phyloP scores from a whole-genome alignment of 2,888 invertebrate genomes.

The Hololepta plana region DNA sequence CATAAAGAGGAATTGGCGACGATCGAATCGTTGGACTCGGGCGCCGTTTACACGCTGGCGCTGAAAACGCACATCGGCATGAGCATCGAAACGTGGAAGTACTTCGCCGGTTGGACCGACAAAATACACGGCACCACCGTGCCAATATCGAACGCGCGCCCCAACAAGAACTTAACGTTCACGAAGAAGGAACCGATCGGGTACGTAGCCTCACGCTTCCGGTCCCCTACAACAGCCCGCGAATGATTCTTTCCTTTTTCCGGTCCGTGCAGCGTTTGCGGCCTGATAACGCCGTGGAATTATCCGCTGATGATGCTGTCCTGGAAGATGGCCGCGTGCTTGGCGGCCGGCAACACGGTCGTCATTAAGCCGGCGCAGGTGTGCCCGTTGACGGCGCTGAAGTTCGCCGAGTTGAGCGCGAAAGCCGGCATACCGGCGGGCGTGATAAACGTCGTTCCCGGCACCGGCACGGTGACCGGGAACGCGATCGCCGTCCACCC shows the following conservation, averaged over 20 bases:
- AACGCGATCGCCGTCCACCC: slow-evolving; percentile 78
- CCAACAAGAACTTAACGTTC: slow-evolving; percentile 74
- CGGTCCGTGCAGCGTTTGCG: slow-evolving; percentile 53
- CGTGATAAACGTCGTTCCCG: slow-evolving; percentile 84
- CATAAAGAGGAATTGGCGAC: slow-evolving; percentile 92
- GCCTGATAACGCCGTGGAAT: slow-evolving; percentile 91
- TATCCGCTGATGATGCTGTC: slow-evolving; percentile 98
- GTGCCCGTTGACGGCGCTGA: slow-evolving; percentile 83
- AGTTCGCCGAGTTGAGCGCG: slow-evolving; percentile 81
- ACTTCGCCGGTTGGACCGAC: slow-evolving; percentile 95
- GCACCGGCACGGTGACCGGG: slow-evolving; percentile 61
- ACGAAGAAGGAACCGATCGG: slow-evolving; percentile 85
- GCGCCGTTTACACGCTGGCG: slow-evolving; percentile 92
- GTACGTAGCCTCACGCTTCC: slow-evolving; percentile 23
- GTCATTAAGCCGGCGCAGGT: slow-evolving; percentile 89
- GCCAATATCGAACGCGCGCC: slow-evolving; percentile 81
- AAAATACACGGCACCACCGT: slow-evolving; percentile 87
- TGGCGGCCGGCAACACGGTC: slow-evolving; percentile 92
- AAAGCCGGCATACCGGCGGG: slow-evolving; percentile 89
- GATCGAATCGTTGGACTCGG: slow-evolving; percentile 83
- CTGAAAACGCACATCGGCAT: slow-evolving; percentile 94
- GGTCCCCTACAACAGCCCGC: not conserved
- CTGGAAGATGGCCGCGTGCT: slow-evolving; percentile 96
- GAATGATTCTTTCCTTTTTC: slow-evolving; percentile 4
- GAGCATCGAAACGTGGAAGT: slow-evolving; percentile 94